Evolutionary conservation across 2,888 invertebrate species (phyloP).

Genomic region (Drosophila fungiperda): DNA sequence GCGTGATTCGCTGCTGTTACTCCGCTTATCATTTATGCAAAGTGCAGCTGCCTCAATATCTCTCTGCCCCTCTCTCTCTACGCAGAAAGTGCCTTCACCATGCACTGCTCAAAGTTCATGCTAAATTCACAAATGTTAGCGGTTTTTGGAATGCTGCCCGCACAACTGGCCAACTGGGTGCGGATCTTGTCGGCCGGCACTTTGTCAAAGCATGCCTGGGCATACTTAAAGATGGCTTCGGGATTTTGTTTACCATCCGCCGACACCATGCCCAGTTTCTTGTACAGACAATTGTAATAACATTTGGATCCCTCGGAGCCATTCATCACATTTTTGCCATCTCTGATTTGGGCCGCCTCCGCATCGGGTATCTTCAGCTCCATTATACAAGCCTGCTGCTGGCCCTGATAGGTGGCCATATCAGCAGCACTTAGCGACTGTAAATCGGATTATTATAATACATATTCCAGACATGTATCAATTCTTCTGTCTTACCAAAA

Average conservation of each 20-base stretch:
- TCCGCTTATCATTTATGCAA: slow-evolving; percentile 51
- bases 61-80: slow-evolving; percentile 14
- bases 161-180: slow-evolving; percentile 40
- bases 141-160: slow-evolving; percentile 18
- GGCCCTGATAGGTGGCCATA: slow-evolving; percentile 43
- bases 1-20: slow-evolving; percentile 48
- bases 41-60: background rate
- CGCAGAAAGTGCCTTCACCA: slow-evolving; percentile 52
- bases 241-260: slow-evolving; percentile 39
- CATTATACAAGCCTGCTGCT: slow-evolving; percentile 63
- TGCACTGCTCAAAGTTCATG: slow-evolving; percentile 56
- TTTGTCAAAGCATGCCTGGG: slow-evolving; percentile 37
- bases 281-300: slow-evolving; percentile 60
- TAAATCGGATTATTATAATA: background rate
- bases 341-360: slow-evolving; percentile 47
- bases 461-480: no score
- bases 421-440: slow-evolving; percentile 57
- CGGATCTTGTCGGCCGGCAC: slow-evolving; percentile 56
- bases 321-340: slow-evolving; percentile 48
- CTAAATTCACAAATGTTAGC: slow-evolving; percentile 45
- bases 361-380: slow-evolving; percentile 47
- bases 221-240: slow-evolving; percentile 49
- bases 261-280: slow-evolving; percentile 55
- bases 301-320: slow-evolving; percentile 62
- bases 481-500: slow-evolving; percentile 27